Evolutionary conservation across 2,888 invertebrate genomes (phyloP).

Genomic region (Lymantria dispar): DNA sequence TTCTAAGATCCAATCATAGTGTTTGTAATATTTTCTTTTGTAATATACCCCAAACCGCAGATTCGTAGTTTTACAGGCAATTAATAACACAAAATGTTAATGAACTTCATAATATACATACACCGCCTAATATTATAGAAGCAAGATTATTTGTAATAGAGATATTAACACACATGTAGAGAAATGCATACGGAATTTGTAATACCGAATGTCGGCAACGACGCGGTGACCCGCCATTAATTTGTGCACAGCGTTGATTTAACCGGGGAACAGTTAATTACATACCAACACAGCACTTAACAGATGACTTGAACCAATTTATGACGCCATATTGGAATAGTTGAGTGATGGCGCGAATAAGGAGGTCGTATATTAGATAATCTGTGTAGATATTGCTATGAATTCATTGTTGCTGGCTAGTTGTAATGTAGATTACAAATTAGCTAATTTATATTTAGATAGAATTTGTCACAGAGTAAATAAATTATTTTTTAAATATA

Average conservation of each 20-base stretch:
- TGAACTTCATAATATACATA: background rate
- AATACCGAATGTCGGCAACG: constrained; percentile 28
- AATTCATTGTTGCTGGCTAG: constrained; percentile 11
- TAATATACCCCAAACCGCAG: too few species aligned
- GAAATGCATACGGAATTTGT: constrained; percentile 28
- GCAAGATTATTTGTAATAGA: constrained; percentile 18
- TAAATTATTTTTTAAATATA: too few species aligned
- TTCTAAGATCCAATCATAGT: too few species aligned
- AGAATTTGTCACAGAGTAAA: background rate
- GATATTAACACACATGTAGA: constrained; percentile 23
- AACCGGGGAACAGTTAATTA: constrained; percentile 43
- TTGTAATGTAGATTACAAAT: constrained; percentile 10
- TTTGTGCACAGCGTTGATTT: constrained; percentile 41
- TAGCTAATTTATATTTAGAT: constrained; percentile 1
- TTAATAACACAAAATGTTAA: background rate
- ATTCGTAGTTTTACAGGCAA: too few species aligned
- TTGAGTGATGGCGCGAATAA: constrained; percentile 33
- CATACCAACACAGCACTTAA: constrained; percentile 36
- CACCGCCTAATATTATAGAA: background rate
- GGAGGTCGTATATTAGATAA: constrained; percentile 22
- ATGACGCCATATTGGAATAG: constrained; percentile 34
- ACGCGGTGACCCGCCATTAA: constrained; percentile 39
- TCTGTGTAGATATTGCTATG: constrained; percentile 21
- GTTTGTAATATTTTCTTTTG: too few species aligned
- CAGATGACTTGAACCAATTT: constrained; percentile 41